phyloP scores from a whole-genome alignment of 2,113 vertebrate species.

The Macroglossus sobrinus region DNA sequence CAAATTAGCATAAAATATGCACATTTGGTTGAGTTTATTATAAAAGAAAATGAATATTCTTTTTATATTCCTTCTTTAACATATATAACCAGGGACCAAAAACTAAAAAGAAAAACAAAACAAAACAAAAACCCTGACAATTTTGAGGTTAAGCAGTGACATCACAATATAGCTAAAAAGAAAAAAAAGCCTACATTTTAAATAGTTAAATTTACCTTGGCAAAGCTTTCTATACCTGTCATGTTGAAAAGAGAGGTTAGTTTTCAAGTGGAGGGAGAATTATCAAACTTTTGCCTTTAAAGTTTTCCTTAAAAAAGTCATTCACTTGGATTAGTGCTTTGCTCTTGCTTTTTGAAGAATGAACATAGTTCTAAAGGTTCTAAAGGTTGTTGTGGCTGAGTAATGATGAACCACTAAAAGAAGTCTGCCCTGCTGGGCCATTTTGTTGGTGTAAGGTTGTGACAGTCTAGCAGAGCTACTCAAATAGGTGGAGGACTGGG shows the following conservation, averaged over 20 bases:
- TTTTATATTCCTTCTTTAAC: constrained; percentile 24
- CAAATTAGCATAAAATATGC: neutral
- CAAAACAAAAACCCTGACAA: neutral
- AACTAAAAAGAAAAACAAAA: neutral
- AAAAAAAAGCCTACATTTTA: neutral
- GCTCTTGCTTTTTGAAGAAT: neutral
- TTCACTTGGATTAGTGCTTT: neutral
- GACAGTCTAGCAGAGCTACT: neutral
- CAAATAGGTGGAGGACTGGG: neutral
- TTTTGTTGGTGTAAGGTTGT: neutral
- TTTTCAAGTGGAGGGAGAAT: neutral
- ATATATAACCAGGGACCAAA: neutral
- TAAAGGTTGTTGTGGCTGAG: neutral
- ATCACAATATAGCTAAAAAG: neutral
- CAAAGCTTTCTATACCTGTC: neutral
- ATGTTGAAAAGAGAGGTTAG: neutral
- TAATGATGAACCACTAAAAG: neutral
- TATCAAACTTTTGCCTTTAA: neutral
- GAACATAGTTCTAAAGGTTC: neutral
- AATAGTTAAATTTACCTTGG: neutral
- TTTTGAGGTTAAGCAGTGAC: neutral
- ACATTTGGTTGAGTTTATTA: neutral
- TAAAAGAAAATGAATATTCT: neutral
- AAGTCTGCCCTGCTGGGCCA: neutral
- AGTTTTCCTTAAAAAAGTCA: neutral